Evolutionary conservation across 2,888 invertebrate genomes (phyloP).

Genomic region (Ecliptopera silaceata): DNA sequence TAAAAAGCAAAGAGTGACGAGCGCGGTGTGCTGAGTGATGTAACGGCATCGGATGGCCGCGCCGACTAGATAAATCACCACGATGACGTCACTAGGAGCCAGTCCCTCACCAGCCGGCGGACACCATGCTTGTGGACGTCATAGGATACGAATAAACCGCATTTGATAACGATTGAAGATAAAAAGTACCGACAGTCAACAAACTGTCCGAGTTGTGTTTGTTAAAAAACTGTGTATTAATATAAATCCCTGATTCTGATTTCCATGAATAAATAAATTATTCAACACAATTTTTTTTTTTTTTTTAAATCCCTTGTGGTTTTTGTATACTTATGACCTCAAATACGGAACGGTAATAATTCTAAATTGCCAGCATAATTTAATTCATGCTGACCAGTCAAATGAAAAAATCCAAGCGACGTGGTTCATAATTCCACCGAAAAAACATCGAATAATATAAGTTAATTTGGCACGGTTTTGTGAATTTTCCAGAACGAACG

Average conservation of each 20-base stretch:
- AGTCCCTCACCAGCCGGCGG: slow-evolving; percentile 10
- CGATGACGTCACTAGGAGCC: slow-evolving; percentile 26
- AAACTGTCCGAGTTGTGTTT: too few species aligned
- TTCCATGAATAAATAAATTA: too few species aligned
- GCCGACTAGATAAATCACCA: slow-evolving; percentile 20
- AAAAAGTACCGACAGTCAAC: too few species aligned
- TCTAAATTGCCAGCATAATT: too few species aligned
- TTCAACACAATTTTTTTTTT: too few species aligned
- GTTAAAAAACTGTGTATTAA: too few species aligned
- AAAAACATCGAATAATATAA: slow-evolving; percentile 4
- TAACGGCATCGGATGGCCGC: slow-evolving; percentile 17
- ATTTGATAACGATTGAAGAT: not conserved
- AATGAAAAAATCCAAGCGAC: not conserved
- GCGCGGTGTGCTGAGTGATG: slow-evolving; percentile 22
- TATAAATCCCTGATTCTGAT: too few species aligned
- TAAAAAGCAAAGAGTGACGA: slow-evolving; percentile 5
- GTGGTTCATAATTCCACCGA: not conserved
- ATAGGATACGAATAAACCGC: not conserved
- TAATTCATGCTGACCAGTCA: not conserved
- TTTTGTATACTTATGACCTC: too few species aligned
- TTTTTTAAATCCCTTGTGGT: too few species aligned
- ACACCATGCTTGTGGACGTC: slow-evolving; percentile 5
- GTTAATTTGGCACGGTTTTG: slow-evolving; percentile 10
- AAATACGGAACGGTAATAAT: too few species aligned
- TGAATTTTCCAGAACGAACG: slow-evolving; percentile 10